Percentiles rank a stretch among this genome's conserved stretches.
Conservation (phyloP, 2,888 invertebrate species). For the Morinoia aosen region DNA sequence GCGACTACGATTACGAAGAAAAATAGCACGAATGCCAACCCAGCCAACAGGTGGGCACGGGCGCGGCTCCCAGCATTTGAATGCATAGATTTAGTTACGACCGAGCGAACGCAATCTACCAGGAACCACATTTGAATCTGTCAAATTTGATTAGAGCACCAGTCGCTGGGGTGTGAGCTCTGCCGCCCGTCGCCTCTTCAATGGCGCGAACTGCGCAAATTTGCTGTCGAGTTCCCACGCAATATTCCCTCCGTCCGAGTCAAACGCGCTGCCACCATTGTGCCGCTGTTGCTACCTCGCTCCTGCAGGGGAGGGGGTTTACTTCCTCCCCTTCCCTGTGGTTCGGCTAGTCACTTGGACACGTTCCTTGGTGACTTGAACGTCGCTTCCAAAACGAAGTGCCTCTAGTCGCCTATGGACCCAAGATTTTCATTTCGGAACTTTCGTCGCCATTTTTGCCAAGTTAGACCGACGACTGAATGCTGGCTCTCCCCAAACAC, state of each 20-base stretch:
- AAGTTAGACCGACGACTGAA: not conserved
- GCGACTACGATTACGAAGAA: no score
- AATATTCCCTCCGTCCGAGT: not conserved
- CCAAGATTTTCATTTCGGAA: not conserved
- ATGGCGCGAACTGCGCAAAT: not conserved
- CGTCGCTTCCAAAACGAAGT: not conserved
- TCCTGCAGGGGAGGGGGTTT: not conserved
- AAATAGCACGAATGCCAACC: no score
- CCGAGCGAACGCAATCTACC: not conserved
- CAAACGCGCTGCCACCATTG: not conserved
- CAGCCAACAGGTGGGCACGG: no score
- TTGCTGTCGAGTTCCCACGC: not conserved
- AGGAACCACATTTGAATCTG: not conserved
- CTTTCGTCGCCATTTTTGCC: not conserved
- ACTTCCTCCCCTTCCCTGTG: not conserved
- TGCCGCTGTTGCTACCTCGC: not conserved
- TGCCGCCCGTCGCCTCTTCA: not conserved
- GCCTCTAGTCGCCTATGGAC: not conserved
- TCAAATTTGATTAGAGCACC: slow-evolving; percentile 8
- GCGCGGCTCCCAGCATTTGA: not conserved
- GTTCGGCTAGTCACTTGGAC: not conserved
- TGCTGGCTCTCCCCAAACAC: not conserved
- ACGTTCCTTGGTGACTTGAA: not conserved
- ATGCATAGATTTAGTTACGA: not conserved
- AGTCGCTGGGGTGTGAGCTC: not conserved